phyloP scores from a whole-genome alignment of 1,140 invertebrate species.

The Parapsyche elsis region DNA sequence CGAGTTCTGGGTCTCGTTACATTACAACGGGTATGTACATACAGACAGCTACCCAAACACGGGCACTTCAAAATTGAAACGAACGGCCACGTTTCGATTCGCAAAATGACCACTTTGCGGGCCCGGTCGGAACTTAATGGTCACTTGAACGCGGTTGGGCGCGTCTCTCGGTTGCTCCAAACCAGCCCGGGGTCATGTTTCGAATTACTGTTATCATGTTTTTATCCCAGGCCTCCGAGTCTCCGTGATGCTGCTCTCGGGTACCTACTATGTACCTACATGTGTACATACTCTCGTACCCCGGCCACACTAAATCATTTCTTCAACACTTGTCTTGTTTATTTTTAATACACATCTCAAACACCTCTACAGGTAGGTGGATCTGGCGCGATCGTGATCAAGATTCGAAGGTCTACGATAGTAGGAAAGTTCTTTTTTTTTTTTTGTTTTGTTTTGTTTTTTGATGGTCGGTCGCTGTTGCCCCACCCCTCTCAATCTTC shows the following conservation, averaged over 20 bases:
- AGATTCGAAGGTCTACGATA: neutral
- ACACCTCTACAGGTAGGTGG: neutral
- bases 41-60: neutral
- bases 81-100: neutral
- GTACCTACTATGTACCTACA: too few species aligned
- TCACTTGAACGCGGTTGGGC: neutral
- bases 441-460: neutral
- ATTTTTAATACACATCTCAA: conserved; percentile 23
- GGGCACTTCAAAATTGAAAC: neutral
- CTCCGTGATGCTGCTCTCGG: too few species aligned
- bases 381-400: conserved; percentile 19
- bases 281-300: too few species aligned
- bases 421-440: neutral
- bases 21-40: too few species aligned
- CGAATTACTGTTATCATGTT: conserved; percentile 32
- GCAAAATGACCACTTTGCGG: neutral
- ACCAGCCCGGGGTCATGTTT: conserved; percentile 20
- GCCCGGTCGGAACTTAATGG: neutral
- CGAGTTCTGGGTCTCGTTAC: too few species aligned
- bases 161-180: neutral
- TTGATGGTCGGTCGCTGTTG: too few species aligned
- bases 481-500: too few species aligned
- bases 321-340: conserved; percentile 28
- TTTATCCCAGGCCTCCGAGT: conserved; percentile 16
- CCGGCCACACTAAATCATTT: conserved; percentile 11